phyloP scores from a whole-genome alignment of 2,113 vertebrate genomes.

The Nibea albiflora region DNA sequence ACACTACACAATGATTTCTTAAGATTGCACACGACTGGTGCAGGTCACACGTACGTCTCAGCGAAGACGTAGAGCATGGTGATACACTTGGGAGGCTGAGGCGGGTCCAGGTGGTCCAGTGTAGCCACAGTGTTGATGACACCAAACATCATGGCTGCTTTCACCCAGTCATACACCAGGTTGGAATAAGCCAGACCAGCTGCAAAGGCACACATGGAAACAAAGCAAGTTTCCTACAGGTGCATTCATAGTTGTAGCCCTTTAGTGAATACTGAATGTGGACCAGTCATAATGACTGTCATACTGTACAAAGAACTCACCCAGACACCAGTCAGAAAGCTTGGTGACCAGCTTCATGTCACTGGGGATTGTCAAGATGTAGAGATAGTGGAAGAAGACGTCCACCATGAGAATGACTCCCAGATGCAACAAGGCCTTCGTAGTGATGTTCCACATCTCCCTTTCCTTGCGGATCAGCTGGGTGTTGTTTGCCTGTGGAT shows the following conservation, averaged over 20 bases:
- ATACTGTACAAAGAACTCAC: slow-evolving; percentile 80
- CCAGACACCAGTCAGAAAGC: slow-evolving; percentile 93
- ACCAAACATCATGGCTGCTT: slow-evolving; percentile 95
- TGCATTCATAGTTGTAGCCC: too few species aligned
- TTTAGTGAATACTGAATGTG: background rate
- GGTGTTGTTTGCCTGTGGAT: slow-evolving; percentile 85
- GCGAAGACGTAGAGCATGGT: slow-evolving; percentile 96
- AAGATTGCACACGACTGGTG: background rate
- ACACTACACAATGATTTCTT: background rate
- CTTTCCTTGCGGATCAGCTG: slow-evolving; percentile 88
- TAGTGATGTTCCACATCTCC: slow-evolving; percentile 91
- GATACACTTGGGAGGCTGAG: slow-evolving; percentile 96
- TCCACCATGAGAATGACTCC: slow-evolving; percentile 88
- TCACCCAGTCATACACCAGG: slow-evolving; percentile 98
- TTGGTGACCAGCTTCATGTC: slow-evolving; percentile 91
- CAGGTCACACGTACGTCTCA: slow-evolving; percentile 91
- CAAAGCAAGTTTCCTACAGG: background rate
- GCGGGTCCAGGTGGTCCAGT: slow-evolving; percentile 95
- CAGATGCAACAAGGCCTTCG: slow-evolving; percentile 87
- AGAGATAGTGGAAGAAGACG: slow-evolving; percentile 96
- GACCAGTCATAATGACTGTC: background rate
- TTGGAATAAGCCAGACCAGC: slow-evolving; percentile 96
- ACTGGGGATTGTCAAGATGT: slow-evolving; percentile 95
- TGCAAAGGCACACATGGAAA: slow-evolving; percentile 59
- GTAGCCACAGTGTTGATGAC: slow-evolving; percentile 93